A percentile compares a stretch with the other conserved stretches of the same genome.
These are phyloP conservation scores for Phylloscopus trochilus DNA, from an alignment of 2,113 vertebrate species.

Conservation along the genomic window DNA sequence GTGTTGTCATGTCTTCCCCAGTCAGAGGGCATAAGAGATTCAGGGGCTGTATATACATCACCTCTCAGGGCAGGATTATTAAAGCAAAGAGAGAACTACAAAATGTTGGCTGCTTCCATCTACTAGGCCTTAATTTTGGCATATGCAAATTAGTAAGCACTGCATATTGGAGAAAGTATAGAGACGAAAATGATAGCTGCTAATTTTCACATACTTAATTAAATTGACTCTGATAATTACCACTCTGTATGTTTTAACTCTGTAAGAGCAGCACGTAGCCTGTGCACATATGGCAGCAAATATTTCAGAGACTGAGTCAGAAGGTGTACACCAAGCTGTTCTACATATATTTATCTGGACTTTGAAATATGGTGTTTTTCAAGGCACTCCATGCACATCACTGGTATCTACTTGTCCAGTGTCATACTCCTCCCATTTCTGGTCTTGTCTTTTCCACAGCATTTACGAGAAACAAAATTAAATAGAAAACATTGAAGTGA, in stretches of 20 bases:
- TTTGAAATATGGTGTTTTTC: not conserved
- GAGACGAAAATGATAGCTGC: slow-evolving; percentile 28
- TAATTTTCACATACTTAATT: slow-evolving; percentile 29
- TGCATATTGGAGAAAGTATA: slow-evolving; percentile 48
- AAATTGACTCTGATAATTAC: slow-evolving; percentile 25
- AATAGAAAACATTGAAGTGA: not conserved
- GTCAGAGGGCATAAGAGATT: not conserved
- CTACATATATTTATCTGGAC: not conserved
- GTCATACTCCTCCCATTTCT: not conserved
- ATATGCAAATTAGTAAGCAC: not conserved
- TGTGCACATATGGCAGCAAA: not conserved
- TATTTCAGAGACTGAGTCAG: slow-evolving; percentile 4
- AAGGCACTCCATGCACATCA: not conserved
- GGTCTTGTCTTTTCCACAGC: not conserved
- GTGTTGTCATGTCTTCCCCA: not conserved
- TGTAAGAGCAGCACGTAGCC: not conserved
- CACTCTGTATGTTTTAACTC: not conserved
- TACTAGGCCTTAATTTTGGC: not conserved
- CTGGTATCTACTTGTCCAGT: not conserved
- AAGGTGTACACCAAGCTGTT: not conserved
- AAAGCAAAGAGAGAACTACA: not conserved
- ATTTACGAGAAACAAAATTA: not conserved
- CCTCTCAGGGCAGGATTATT: not conserved
- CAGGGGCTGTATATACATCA: fast-evolving
- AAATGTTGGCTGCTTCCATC: not conserved